Evolutionary conservation across 1,140 invertebrate genomes (phyloP), one percentile per base, ranked within the genome.

Genomic region (Rhyzopertha dominica): DNA sequence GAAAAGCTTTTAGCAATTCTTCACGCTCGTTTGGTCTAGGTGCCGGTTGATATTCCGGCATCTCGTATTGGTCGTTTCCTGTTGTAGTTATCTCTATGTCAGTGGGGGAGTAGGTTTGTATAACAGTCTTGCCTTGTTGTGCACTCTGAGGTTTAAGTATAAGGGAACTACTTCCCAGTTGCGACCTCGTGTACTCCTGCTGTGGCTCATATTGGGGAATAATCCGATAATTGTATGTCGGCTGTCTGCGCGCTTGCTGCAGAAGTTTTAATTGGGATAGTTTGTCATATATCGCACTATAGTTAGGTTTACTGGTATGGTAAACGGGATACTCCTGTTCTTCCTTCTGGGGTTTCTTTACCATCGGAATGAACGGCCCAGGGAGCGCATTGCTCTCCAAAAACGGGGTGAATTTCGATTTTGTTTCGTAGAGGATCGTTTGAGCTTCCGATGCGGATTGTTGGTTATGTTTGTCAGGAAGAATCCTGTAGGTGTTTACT

Each of bases 221-320:
- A 29, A 43, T 4, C 31, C 39, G 28, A 18, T 47, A 38, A 14
- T 36, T 26, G 30, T 47, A 50, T 32, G 46, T 38, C 0, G 39
- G n/a, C 30, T 35, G 17, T 13, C 46, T 37, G 40, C 1, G 38
- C 17, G 19, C 39, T 26, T 52, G 42, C 44, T 57, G 54, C 12
- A 34, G 16, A 22, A 54, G 40, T 58, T 67, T 67, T 24, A 67
- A 42, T 51, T 63, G 61, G 7, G 55, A 43, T 34, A 67, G 42
- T 44, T 59, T 63, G 20, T 65, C 65, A 36, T 65, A 67, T 23
- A 65, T 65, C n/a, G 40, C 48, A 41, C 54, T 56, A 31, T 53
- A 63, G 54, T 65, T 58, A 5, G 59, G 54, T 24, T 48, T 32
- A 13, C 44, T 36, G 9, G 29, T 29, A 12, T 46, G 31, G 1